Percentiles rank a stretch among this genome's conserved stretches.
Evolutionary conservation across 1,140 invertebrate species (phyloP).

Genomic region (Spodoptera frugiperda): DNA sequence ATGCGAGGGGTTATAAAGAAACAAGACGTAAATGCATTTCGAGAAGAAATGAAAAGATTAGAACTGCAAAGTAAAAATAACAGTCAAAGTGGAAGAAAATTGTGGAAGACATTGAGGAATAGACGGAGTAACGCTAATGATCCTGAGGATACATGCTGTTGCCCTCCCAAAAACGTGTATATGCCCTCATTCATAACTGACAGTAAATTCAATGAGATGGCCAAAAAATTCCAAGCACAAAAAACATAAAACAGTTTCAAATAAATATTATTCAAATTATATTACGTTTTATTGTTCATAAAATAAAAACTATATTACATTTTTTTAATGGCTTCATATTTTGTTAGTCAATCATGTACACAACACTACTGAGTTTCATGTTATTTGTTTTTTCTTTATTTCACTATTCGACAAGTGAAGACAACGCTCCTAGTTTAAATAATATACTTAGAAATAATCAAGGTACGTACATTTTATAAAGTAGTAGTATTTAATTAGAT

Average conservation of each 20-base stretch:
- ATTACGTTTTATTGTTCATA: constrained; percentile 17
- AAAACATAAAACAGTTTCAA: neutral
- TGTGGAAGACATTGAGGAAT: neutral
- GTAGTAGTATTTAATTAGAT: neutral
- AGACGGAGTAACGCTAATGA: neutral
- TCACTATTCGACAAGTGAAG: neutral
- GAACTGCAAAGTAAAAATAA: neutral
- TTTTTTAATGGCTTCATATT: neutral
- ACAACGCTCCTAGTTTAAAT: neutral
- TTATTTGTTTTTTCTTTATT: neutral
- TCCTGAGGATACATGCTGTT: neutral
- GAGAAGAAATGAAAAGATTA: constrained; percentile 44
- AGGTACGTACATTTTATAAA: neutral
- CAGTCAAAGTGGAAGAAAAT: neutral
- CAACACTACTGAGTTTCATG: neutral
- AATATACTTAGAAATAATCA: neutral
- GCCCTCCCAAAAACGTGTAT: neutral
- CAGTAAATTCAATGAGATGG: constrained; percentile 5
- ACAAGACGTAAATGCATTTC: constrained; percentile 45
- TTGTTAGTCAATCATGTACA: neutral
- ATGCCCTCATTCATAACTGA: constrained; percentile 22
- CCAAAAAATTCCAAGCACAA: constrained; percentile 25
- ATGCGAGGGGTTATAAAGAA: constrained; percentile 59
- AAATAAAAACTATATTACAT: neutral
- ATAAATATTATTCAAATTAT: constrained; percentile 15